A percentile compares a stretch with the other conserved stretches of the same genome.
Conservation (phyloP, 23 tunicate species). For the Trididemnum miniatum region DNA sequence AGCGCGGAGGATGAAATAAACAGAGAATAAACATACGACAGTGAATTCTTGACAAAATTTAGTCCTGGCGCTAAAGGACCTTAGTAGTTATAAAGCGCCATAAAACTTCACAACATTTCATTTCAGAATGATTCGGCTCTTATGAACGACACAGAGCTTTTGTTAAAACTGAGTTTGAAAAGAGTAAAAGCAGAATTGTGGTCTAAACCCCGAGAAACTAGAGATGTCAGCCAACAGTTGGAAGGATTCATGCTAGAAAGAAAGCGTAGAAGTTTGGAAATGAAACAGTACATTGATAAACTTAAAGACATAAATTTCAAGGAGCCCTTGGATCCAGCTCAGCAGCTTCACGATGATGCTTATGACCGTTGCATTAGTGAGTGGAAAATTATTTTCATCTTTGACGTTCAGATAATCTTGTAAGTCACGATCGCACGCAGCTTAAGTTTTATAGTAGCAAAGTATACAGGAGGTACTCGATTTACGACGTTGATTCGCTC, state of each 20-base stretch:
- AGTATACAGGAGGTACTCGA: too few relatives aligned
- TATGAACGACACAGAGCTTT: constrained; percentile 42
- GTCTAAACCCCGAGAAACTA: constrained; percentile 10
- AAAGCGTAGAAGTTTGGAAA: constrained; percentile 1
- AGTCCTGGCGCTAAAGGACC: too few relatives aligned
- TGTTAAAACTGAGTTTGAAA: constrained; percentile 5
- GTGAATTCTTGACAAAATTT: too few relatives aligned
- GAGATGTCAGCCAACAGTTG: neutral
- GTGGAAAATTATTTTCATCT: neutral
- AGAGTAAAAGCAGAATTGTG: constrained; percentile 44
- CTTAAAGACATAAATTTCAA: constrained; percentile 4
- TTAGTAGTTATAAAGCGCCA: too few relatives aligned
- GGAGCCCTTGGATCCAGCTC: constrained; percentile 13
- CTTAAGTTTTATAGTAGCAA: too few relatives aligned
- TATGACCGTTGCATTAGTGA: constrained; percentile 5
- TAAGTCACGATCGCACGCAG: too few relatives aligned
- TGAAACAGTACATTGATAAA: neutral
- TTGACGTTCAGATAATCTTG: too few relatives aligned
- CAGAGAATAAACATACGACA: too few relatives aligned
- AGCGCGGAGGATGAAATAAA: too few relatives aligned
- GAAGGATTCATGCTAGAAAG: neutral
- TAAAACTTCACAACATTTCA: too few relatives aligned
- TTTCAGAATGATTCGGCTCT: constrained; percentile 15
- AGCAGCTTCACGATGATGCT: constrained; percentile 20
- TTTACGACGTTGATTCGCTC: too few relatives aligned